Evolutionary conservation across 2,888 invertebrate species (phyloP), one percentile per base, ranked within the genome.

Genomic region (Sclerodermus sp.): DNA sequence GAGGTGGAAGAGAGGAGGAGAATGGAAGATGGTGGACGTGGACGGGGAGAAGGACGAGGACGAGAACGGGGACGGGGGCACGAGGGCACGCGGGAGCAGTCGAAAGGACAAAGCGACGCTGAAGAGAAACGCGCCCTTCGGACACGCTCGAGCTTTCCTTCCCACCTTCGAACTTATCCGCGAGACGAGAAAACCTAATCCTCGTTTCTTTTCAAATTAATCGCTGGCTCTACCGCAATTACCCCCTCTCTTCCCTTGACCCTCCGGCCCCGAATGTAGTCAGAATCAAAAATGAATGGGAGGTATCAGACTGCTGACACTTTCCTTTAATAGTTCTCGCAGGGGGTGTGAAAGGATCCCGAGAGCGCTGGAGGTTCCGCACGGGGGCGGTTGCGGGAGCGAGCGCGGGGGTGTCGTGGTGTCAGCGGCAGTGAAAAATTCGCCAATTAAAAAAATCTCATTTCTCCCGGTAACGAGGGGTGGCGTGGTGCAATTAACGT

Each of bases 391-490:
- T n/a, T n/a, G n/a, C n/a, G n/a, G n/a, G n/a, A n/a, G n/a, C n/a
- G n/a, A n/a, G 23, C 8, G 23, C 23, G 23, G 23, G 23, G 51
- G 63, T 64, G 62, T 62, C 57, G 56, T 52, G 59, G 63, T 65
- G 69, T 67, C 68, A 61, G 68, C 48, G 16, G 45, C 53, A 45
- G 59, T 75, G 74, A 75, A 75, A 74, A 75, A 75, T 75, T 72
- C 67, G 67, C 70, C 74, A 76, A 76, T 75, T 76, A 76, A 75
- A 76, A 71, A 76, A 76, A 34, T 34, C 34, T 34, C 34, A 74
- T 76, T 76, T 73, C 74, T 73, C 66, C 60, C 60, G 66, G 68
- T 73, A 73, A 74, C 73, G 71, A 74, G 75, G 74, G 73, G 70
- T 66, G 66, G 67, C 66, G 63, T 18, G 37, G 53, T 54, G 72